These are phyloP conservation scores for Ephialtes manifestator DNA, from an alignment of 2,888 invertebrate genomes.

Conservation along the genomic window DNA sequence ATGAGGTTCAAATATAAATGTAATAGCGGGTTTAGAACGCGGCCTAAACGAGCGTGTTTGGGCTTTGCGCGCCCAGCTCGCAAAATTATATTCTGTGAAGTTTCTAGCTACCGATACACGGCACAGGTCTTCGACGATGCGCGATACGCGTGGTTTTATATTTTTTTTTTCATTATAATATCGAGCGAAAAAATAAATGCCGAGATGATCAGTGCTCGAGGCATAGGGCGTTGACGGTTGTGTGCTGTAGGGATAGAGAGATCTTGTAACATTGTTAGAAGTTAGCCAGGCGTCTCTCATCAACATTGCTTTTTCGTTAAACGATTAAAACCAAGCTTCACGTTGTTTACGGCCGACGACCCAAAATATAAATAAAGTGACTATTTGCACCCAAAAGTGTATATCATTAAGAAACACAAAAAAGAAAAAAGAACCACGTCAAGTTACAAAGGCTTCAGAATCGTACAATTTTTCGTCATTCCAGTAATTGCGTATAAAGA, in stretches of 20 bases:
- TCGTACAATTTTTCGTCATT: too few relatives aligned
- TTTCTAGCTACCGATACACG: conserved; percentile 53
- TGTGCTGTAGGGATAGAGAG: conserved; percentile 86
- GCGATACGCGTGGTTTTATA: conserved; percentile 78
- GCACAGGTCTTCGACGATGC: conserved; percentile 80
- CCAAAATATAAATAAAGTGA: conserved; percentile 37
- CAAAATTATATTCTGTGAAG: conserved; percentile 61
- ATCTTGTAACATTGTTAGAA: conserved; percentile 81
- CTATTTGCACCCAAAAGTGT: too few relatives aligned
- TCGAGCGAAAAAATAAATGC: conserved; percentile 80
- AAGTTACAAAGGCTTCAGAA: too few relatives aligned
- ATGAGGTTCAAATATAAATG: conserved; percentile 74
- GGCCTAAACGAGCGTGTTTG: conserved; percentile 83
- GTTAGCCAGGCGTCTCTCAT: conserved; percentile 63
- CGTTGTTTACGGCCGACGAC: conserved; percentile 52
- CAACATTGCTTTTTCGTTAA: conserved; percentile 23
- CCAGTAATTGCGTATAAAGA: too few relatives aligned
- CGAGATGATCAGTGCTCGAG: conserved; percentile 83
- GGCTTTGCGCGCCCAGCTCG: conserved; percentile 86
- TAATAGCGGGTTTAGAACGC: conserved; percentile 84
- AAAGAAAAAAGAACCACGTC: too few relatives aligned
- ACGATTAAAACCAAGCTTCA: neutral
- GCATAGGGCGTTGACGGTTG: conserved; percentile 82
- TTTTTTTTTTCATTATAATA: conserved; percentile 58
- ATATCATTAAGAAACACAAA: too few relatives aligned